Evolutionary conservation across 2,888 invertebrate genomes (phyloP).

Genomic region (Zygaena filipendulae): DNA sequence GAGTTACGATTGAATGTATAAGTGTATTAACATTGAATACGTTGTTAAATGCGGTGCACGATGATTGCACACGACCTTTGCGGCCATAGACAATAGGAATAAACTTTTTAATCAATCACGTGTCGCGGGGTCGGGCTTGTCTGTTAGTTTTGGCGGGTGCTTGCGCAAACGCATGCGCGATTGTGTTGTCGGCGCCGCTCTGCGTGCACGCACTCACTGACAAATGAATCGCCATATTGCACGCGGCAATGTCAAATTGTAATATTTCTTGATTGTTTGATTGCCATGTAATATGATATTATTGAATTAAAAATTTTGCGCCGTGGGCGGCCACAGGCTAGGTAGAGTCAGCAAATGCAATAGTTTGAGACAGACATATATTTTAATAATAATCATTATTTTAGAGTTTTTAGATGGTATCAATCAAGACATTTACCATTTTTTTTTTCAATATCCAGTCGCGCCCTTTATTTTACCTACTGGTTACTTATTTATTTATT

Average conservation of each 20-base stretch:
- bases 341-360: no score
- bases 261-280: constrained; percentile 16
- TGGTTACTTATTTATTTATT: no score
- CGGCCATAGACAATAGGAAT: constrained; percentile 44
- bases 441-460: no score
- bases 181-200: constrained; percentile 16
- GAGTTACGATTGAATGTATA: no score
- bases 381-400: no score
- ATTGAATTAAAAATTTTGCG: no score
- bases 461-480: no score
- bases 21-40: background rate
- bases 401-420: no score
- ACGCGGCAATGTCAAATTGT: constrained; percentile 16
- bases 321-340: no score
- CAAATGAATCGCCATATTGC: constrained; percentile 24
- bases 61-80: constrained; percentile 33
- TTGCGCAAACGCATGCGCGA: constrained; percentile 26
- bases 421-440: no score
- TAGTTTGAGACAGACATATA: no score
- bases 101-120: constrained; percentile 55
- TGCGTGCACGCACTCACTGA: constrained; percentile 20
- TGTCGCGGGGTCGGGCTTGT: constrained; percentile 26
- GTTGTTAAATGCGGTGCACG: background rate
- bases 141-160: constrained; percentile 29
- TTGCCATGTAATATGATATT: constrained; percentile 16